Percentiles rank a stretch among this genome's conserved stretches.
Evolutionary conservation across 1,140 invertebrate genomes (phyloP).

Genomic region (Dinothrombium tinctorium): DNA sequence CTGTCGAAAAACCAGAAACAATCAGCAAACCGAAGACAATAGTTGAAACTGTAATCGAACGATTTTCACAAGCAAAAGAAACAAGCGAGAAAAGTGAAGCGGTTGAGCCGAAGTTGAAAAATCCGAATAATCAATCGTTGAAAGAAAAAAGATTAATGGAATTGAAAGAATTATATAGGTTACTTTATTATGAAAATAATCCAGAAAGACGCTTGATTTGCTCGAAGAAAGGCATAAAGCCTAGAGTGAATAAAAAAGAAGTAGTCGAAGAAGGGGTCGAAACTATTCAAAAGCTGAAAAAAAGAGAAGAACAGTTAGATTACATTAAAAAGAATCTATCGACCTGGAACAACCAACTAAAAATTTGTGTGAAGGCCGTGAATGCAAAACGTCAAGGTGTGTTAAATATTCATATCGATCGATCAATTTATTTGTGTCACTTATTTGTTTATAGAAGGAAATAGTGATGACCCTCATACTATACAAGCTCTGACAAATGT

Average conservation of each 20-base stretch:
- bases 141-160: too few species aligned
- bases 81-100: too few species aligned
- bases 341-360: neutral
- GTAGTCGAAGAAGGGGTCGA: neutral
- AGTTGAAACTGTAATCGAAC: too few species aligned
- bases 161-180: neutral
- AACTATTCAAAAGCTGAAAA: neutral
- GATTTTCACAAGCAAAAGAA: too few species aligned
- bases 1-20: too few species aligned
- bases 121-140: too few species aligned
- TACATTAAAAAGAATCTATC: neutral
- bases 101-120: too few species aligned
- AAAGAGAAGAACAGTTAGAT: neutral
- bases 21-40: too few species aligned
- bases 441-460: neutral
- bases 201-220: neutral
- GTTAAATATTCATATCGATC: neutral
- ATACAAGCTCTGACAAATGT: neutral
- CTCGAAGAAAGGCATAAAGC: neutral
- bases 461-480: too few species aligned
- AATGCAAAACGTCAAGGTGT: neutral
- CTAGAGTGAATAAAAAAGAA: slow-evolving; percentile 4
- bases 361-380: neutral
- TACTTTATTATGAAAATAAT: slow-evolving; percentile 1
- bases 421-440: neutral